Conservation (phyloP, 2,888 invertebrate species). For the Asteroscopus sphinx region DNA sequence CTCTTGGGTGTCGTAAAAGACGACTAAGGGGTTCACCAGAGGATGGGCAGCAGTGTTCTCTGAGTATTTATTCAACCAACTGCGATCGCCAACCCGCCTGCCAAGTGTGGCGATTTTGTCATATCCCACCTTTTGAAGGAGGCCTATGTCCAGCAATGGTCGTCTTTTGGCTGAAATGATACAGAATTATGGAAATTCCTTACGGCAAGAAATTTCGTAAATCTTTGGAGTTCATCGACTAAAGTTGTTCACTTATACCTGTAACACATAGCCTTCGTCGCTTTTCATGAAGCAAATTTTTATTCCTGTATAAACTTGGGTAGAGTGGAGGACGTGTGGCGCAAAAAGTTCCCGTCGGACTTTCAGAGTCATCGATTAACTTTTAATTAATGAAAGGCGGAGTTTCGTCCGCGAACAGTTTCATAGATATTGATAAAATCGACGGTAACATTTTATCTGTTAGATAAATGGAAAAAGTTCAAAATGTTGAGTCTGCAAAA, state of each 20-base stretch:
- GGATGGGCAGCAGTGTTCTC: no score
- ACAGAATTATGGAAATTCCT: not conserved
- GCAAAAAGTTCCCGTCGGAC: slow-evolving; percentile 48
- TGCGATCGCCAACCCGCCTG: no score
- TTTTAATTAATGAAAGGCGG: slow-evolving; percentile 71
- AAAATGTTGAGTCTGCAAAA: slow-evolving; percentile 1
- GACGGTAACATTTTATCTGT: slow-evolving; percentile 32
- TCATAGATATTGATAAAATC: slow-evolving; percentile 56
- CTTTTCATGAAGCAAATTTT: slow-evolving; percentile 51
- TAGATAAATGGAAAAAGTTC: slow-evolving; percentile 33
- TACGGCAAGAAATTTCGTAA: slow-evolving; percentile 18
- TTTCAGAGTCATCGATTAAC: slow-evolving; percentile 65
- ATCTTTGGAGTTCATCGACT: slow-evolving; percentile 28
- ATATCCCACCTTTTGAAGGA: no score
- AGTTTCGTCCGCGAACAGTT: slow-evolving; percentile 61
- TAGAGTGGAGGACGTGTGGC: slow-evolving; percentile 45
- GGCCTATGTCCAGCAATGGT: no score
- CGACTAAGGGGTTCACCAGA: no score
- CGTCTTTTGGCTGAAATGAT: not conserved
- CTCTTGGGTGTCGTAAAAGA: no score
- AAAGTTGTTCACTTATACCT: slow-evolving; percentile 43
- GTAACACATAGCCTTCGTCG: slow-evolving; percentile 44
- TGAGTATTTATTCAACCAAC: no score
- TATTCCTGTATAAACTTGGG: slow-evolving; percentile 48
- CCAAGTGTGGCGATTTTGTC: no score